phyloP scores from a whole-genome alignment of 2,797 vertebrate species.

The Poecile montanus region DNA sequence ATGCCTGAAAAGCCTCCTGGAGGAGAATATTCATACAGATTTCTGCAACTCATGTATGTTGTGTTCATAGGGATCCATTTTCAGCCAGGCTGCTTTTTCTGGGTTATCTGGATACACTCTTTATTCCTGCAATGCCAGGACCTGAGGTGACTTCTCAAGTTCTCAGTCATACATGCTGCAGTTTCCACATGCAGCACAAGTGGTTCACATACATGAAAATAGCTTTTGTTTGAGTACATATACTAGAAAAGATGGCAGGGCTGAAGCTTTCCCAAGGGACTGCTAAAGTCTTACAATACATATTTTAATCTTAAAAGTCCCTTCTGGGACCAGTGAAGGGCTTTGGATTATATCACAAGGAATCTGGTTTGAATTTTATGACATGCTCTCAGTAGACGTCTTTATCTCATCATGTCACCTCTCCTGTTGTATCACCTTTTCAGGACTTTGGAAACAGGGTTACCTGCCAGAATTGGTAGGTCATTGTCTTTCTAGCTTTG shows the following conservation, averaged over 20 bases:
- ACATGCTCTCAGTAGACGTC: not conserved
- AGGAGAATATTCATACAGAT: not conserved
- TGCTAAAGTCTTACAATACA: not conserved
- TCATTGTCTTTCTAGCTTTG: not conserved
- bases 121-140: not conserved
- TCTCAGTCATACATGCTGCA: not conserved
- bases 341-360: not conserved
- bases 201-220: not conserved
- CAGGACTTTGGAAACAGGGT: not conserved
- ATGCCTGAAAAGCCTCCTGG: not conserved
- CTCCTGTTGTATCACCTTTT: fast-evolving
- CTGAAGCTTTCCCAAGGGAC: not conserved
- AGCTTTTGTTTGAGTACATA: not conserved
- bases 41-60: not conserved
- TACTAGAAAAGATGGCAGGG: not conserved
- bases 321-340: not conserved
- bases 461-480: not conserved
- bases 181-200: not conserved
- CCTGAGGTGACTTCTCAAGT: not conserved
- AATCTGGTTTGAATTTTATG: not conserved
- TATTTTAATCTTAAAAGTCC: not conserved
- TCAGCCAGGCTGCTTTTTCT: not conserved
- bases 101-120: not conserved
- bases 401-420: not conserved
- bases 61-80: not conserved